Evolutionary conservation across 2,888 invertebrate genomes (phyloP), one percentile per base, ranked within the genome.

Genomic region (Andrena hattorfiana): DNA sequence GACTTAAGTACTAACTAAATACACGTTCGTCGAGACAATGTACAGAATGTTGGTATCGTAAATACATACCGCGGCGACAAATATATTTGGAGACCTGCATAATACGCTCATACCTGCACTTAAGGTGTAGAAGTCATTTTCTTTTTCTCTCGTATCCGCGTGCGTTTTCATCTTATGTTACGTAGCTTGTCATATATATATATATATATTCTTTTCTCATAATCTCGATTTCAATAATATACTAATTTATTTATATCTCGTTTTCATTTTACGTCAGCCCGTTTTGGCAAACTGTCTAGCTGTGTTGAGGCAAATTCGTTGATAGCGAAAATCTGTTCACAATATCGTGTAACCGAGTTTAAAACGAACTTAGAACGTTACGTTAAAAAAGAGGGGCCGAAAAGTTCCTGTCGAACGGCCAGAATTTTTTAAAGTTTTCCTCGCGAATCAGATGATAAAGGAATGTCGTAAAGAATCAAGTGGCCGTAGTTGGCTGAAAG

Each of bases 291-390:
- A 90, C 89, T 69, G 82, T 88, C 85, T 83, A 88, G 82, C 81
- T 88, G 83, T 89, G 69, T 86, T 77, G 89, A 89, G 90, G 90
- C 89, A 91, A 91, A 90, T 91, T 90, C 84, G 84, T 89, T 88
- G 86, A 81, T 88, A 87, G 86, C 89, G 87, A 88, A 90, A 89
- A 89, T 89, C 88, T 87, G 88, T 91, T 90, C 85, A 87, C 87
- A 89, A 84, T 89, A 77, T 83, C 72, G 56, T 85, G 62, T 42
- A 59, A 71, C 30, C 42, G 6, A 60, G 30, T 28, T 48, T 51
- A 10, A 68, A n/a, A 1, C n/a, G 13, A 70, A 62, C 13, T 16
- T 1, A 70, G 42, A 59, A 7, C 2, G 32, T n/a, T 20, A 20
- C n/a, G 8, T 2, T 13, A 23, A n/a, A 4, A 20, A 59, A 48